phyloP scores from a whole-genome alignment of 2,113 vertebrate species.

The Carettochelys insculpta region DNA sequence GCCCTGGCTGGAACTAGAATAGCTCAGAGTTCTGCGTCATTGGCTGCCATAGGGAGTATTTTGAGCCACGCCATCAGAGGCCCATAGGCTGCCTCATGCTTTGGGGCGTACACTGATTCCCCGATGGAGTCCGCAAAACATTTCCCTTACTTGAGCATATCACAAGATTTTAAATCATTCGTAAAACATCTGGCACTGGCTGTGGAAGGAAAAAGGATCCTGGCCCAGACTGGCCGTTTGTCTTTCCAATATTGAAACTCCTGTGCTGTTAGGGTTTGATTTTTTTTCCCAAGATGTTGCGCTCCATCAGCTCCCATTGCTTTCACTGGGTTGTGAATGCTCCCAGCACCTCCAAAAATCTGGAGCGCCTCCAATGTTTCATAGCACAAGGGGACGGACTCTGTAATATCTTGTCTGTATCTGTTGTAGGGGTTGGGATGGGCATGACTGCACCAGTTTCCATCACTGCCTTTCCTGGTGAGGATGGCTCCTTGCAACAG shows the following conservation, averaged over 20 bases:
- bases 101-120: background rate
- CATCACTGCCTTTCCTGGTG: slow-evolving; percentile 85
- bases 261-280: background rate
- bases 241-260: background rate
- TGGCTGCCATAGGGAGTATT: background rate
- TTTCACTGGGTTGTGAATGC: background rate
- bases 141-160: background rate
- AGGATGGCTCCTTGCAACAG: slow-evolving; percentile 85
- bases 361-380: background rate
- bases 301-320: background rate
- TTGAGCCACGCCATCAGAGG: background rate
- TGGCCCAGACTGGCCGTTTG: fast-evolving
- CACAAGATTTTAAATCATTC: background rate
- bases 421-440: slow-evolving; percentile 83
- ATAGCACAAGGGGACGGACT: background rate
- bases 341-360: background rate
- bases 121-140: background rate
- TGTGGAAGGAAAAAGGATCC: background rate
- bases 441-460: slow-evolving; percentile 87
- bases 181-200: background rate
- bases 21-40: background rate
- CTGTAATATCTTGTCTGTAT: background rate
- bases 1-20: background rate
- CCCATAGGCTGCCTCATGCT: background rate
- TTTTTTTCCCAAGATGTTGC: background rate